Evolutionary conservation across 2,888 invertebrate species (phyloP), one percentile per base, ranked within the genome.

Genomic region (Thelaira solivaga): DNA sequence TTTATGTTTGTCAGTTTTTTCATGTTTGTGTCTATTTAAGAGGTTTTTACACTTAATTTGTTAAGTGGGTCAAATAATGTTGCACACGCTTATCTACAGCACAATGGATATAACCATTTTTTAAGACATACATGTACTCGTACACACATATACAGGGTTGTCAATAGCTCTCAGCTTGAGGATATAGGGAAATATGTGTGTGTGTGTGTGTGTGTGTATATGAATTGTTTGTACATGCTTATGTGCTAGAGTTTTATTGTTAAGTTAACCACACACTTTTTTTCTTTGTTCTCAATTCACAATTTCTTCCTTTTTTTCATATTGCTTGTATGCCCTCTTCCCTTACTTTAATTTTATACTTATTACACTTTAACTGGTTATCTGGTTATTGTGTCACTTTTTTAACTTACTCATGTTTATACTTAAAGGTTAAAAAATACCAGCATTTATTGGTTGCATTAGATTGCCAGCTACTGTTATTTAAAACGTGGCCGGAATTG

Each of bases 11-110:
- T 13, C 34, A 43, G 16, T 57, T 20, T 39, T n/a, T n/a, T 49
- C 20, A 7, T 68, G 20, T 55, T 47, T 57, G 41, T 64, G 68
- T 62, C 47, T 61, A 67, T 73, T 80, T 78, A 76, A 81, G 76
- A 76, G 78, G 76, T 71, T 80, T 81, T 81, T 67, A 76, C 81
- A 76, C 81, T 81, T 81, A 81, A 81, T 81, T 81, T 81, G 78
- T 68, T 80, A 81, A 81, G 80, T 81, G 78, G 80, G 81, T 80
- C 81, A 81, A 78, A 81, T 74, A 69, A 72, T 67, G 67, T 67
- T 67, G 74, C 77, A 77, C 80, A 81, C 75, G 74, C 73, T 68
- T 73, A 68, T 77, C 73, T 59, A 41, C 57, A 49, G 39, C 26
- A 69, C 76, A 55, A 72, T 67, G 65, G 29, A 11, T 31, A 18